These are phyloP conservation scores for Channa striata DNA, from an alignment of 2,797 vertebrate genomes.

Conservation along the genomic window DNA sequence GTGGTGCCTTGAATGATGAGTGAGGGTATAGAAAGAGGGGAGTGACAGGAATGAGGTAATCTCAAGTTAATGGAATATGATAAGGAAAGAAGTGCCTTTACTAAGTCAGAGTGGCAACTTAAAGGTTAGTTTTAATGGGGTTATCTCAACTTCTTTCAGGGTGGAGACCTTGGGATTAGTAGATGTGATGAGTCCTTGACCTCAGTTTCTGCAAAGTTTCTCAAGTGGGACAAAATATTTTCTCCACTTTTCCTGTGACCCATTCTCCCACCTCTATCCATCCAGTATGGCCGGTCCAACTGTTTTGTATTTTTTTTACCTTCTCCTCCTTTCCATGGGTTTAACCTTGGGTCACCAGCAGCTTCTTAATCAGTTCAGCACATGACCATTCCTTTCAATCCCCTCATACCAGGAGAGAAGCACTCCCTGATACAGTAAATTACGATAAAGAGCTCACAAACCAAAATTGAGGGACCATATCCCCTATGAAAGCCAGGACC, in stretches of 20 bases:
- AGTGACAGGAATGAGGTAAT: constrained; percentile 54
- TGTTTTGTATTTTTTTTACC: constrained; percentile 58
- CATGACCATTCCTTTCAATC: constrained; percentile 81
- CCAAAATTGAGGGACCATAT: constrained; percentile 68
- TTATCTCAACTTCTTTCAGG: constrained; percentile 33
- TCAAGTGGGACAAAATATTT: constrained; percentile 49
- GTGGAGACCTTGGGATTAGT: constrained; percentile 1
- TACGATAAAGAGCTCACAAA: constrained; percentile 81
- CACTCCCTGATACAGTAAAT: constrained; percentile 82
- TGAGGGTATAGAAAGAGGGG: constrained; percentile 12
- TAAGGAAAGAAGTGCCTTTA: constrained; percentile 65
- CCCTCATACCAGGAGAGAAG: constrained; percentile 80
- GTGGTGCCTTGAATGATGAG: constrained; percentile 56
- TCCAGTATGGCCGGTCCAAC: constrained; percentile 26
- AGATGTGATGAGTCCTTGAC: constrained; percentile 40
- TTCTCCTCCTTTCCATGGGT: constrained; percentile 55
- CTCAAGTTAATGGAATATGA: constrained; percentile 67
- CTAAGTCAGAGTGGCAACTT: constrained; percentile 49
- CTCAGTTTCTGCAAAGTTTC: constrained; percentile 54
- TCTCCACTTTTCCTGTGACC: constrained; percentile 61
- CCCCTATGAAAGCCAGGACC: constrained; percentile 70
- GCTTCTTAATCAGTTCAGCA: constrained; percentile 83
- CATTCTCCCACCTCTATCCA: constrained; percentile 59
- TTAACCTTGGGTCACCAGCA: constrained; percentile 80
- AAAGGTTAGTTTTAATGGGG: constrained; percentile 55